These are phyloP conservation scores for Sepiola atlantica DNA, from an alignment of 2,888 invertebrate genomes.

Conservation along the genomic window DNA sequence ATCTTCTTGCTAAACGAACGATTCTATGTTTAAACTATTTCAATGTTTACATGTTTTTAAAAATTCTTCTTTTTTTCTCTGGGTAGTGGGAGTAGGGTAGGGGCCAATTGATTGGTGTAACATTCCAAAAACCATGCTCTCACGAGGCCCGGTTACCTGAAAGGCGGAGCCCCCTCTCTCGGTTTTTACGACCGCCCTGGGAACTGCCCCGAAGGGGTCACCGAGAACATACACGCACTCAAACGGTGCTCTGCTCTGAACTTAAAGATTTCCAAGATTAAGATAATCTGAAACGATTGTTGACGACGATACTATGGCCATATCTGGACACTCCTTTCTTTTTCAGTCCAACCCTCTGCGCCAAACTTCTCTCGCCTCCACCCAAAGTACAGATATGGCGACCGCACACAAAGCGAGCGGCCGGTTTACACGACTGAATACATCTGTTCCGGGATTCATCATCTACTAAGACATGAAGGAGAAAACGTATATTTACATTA, in stretches of 20 bases:
- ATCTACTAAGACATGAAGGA: not conserved
- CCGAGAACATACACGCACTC: not conserved
- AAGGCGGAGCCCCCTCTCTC: not conserved
- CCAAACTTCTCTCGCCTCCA: not conserved
- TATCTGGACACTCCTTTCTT: not conserved
- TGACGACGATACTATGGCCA: not conserved
- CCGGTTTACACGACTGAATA: not conserved
- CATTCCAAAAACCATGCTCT: not conserved
- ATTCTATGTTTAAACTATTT: no score
- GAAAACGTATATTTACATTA: not conserved
- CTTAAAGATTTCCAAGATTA: not conserved
- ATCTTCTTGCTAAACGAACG: no score
- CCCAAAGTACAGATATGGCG: not conserved
- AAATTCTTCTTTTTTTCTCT: no score
- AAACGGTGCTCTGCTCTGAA: not conserved
- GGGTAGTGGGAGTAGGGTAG: no score
- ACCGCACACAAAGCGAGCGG: not conserved
- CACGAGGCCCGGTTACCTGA: not conserved
- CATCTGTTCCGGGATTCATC: not conserved
- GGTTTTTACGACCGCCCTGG: not conserved
- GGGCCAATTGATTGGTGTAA: no score
- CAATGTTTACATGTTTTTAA: no score
- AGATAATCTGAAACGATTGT: not conserved
- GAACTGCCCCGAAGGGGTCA: not conserved
- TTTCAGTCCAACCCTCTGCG: not conserved